These are phyloP conservation scores for Trimorus sp. DNA, from an alignment of 2,888 invertebrate genomes.

Conservation along the genomic window DNA sequence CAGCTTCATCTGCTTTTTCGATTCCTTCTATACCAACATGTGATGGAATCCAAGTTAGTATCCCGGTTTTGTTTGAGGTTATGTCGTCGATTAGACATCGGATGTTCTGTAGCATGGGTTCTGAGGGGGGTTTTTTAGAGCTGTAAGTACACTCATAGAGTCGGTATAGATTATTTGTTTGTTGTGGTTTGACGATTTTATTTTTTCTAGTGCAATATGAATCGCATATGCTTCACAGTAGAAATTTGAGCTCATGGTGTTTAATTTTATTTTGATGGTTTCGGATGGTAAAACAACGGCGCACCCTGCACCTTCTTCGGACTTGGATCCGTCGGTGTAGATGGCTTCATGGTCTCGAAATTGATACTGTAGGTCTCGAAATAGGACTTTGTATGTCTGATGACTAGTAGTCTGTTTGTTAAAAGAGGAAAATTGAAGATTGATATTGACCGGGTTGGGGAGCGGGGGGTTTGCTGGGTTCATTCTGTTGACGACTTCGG, in stretches of 20 bases:
- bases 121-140: too few species aligned
- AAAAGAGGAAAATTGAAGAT: too few species aligned
- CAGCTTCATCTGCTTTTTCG: constrained; percentile 3
- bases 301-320: not conserved
- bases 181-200: not conserved
- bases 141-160: not conserved
- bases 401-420: too few species aligned
- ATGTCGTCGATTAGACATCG: too few species aligned
- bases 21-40: not conserved
- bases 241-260: not conserved
- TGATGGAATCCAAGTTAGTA: not conserved
- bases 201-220: not conserved
- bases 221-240: constrained; percentile 9
- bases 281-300: not conserved
- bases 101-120: too few species aligned
- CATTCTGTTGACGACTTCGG: too few species aligned
- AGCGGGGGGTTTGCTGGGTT: too few species aligned
- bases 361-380: not conserved
- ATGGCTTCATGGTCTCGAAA: not conserved
- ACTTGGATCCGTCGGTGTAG: constrained; percentile 5
- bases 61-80: too few species aligned
- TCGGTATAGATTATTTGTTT: not conserved
- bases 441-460: too few species aligned
- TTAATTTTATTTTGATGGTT: not conserved
- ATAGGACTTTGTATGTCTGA: not conserved